Conservation (phyloP, 2,888 invertebrate species). For the Trichogramma dendrolimi region DNA sequence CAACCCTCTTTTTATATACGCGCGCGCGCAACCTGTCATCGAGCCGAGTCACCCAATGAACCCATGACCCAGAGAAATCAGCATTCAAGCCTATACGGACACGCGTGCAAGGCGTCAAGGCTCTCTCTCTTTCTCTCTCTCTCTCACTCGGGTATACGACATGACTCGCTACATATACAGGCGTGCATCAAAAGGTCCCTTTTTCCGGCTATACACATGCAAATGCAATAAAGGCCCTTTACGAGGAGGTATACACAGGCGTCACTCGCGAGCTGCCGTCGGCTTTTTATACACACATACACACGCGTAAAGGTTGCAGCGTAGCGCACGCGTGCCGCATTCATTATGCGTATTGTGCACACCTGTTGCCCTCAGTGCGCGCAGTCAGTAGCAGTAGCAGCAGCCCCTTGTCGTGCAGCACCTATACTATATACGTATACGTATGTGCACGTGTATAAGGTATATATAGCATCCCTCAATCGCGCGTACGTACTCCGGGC, state of each 20-base stretch:
- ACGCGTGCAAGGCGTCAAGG: conserved; percentile 10
- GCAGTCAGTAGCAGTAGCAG: background rate
- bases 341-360: conserved; percentile 48
- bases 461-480: conserved; percentile 23
- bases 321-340: conserved; percentile 37
- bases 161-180: too few species aligned
- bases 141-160: too few species aligned
- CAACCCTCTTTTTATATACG: too few species aligned
- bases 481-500: conserved; percentile 8
- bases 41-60: conserved; percentile 15
- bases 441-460: too few species aligned
- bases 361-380: conserved; percentile 44
- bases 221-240: conserved; percentile 25
- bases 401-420: conserved; percentile 21
- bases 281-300: conserved; percentile 5
- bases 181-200: conserved; percentile 21
- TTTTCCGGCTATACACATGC: conserved; percentile 22
- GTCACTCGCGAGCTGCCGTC: background rate
- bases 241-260: too few species aligned
- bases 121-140: background rate
- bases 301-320: conserved; percentile 5
- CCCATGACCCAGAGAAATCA: conserved; percentile 26
- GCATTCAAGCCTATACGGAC: background rate
- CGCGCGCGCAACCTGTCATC: too few species aligned
- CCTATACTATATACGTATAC: background rate